A percentile compares a stretch with the other conserved stretches of the same genome.
phyloP scores from a whole-genome alignment of 2,888 invertebrate species.

The Dicyrtoma fusca region DNA sequence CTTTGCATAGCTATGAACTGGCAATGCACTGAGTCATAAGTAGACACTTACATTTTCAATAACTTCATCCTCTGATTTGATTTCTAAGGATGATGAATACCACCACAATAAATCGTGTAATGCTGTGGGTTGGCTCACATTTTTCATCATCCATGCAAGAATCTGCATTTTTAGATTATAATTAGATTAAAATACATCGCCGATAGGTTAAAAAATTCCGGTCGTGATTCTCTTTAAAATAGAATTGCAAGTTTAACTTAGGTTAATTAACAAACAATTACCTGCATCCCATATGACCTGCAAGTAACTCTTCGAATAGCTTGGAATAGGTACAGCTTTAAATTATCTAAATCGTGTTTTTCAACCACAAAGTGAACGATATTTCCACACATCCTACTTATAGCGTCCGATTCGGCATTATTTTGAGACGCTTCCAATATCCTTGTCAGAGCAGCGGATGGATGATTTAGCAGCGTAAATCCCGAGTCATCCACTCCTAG shows the following conservation, averaged over 20 bases:
- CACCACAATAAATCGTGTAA: conserved; percentile 97
- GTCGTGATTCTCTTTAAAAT: not conserved
- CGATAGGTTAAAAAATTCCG: conserved; percentile 2
- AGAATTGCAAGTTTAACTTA: not conserved
- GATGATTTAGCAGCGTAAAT: conserved; percentile 82
- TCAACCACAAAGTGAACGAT: conserved; percentile 85
- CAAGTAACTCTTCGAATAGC: conserved; percentile 71
- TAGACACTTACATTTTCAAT: conserved; percentile 29
- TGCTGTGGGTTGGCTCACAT: conserved; percentile 86
- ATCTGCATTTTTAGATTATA: too few species aligned
- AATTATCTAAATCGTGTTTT: conserved; percentile 79
- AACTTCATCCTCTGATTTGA: conserved; percentile 61
- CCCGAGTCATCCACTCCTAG: conserved; percentile 65
- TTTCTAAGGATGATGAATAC: conserved; percentile 79
- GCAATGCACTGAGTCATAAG: too few species aligned
- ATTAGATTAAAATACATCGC: conserved; percentile 11
- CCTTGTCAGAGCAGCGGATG: conserved; percentile 82
- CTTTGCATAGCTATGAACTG: too few species aligned
- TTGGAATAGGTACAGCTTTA: conserved; percentile 85
- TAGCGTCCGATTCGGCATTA: conserved; percentile 58
- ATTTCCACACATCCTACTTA: conserved; percentile 70
- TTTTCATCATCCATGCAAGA: conserved; percentile 90
- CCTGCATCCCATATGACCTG: conserved; percentile 85
- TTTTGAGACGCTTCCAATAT: conserved; percentile 67
- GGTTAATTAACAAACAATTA: conserved; percentile 57